phyloP scores from a whole-genome alignment of 2,888 invertebrate genomes.

The Tethea ocularis region DNA sequence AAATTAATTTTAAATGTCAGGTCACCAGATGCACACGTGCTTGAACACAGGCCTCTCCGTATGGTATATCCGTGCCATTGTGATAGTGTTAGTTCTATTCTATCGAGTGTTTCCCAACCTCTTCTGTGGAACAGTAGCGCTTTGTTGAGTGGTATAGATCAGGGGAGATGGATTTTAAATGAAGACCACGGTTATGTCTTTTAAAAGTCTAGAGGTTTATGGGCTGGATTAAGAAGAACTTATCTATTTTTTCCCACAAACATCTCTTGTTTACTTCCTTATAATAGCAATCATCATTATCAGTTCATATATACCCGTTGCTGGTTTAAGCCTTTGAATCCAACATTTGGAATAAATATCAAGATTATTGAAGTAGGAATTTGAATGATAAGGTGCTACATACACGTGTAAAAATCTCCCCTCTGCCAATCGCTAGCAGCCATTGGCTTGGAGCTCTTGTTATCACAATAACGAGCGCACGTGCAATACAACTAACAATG shows the following conservation, averaged over 20 bases:
- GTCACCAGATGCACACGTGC: background rate
- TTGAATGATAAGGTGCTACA: background rate
- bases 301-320: too few species aligned
- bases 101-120: conserved; percentile 34
- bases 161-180: background rate
- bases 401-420: conserved; percentile 7
- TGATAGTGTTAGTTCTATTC: conserved; percentile 25
- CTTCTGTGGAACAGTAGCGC: conserved; percentile 14
- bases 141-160: conserved; percentile 5
- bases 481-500: conserved; percentile 35
- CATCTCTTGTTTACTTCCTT: too few species aligned
- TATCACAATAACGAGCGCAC: conserved; percentile 27
- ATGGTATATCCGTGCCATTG: conserved; percentile 28
- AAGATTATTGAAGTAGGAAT: background rate
- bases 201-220: too few species aligned
- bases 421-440: conserved; percentile 16
- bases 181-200: background rate
- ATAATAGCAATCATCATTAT: too few species aligned
- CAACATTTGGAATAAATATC: background rate
- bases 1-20: background rate
- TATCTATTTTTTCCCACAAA: too few species aligned
- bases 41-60: conserved; percentile 13
- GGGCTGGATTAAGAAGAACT: too few species aligned
- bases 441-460: conserved; percentile 23
- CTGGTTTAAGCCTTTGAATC: too few species aligned